Base-by-base conservation (phyloP, 1,140 invertebrate species). In the Anoplophora glabripennis region DNA sequence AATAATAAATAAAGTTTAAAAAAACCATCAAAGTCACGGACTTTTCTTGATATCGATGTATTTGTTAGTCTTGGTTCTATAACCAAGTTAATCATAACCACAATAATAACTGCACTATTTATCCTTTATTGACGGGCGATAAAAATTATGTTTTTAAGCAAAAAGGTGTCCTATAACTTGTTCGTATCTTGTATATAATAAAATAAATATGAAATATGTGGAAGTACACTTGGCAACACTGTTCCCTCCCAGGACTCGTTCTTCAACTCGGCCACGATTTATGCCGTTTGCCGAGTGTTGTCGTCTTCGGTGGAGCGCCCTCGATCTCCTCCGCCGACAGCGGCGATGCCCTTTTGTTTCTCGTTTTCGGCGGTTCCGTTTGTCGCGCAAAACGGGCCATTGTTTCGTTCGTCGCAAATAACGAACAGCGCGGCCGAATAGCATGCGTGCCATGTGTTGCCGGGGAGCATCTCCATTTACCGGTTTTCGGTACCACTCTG, bases 381-480 rank as follows among this genome's bases (percentile, higher is more conserved):
- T 48, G 46, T 48, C 9, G 28, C 46, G 34, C 34, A 34, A 48
- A 48, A 48, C 46, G 34, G 15, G 12, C 46, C 46, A 48, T 48
- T 48, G 46, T 48, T 48, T 48, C 46, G 21, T 48, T 48, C 4
- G 21, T n/a, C 46, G 12, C 46, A 33, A 48, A 48, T 48, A 12
- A 48, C 34, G 34, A 48, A 21, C 21, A 48, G 34, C 14, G 21
- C 10, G 12, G 46, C 18, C 12, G 46, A 36, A 36, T 33, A 14
- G 34, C 18, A 11, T 33, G n/a, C 21, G 17, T 12, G 21, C 46
- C 21, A 48, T 21, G 46, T 48, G 46, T 48, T 36, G 28, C 21
- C 34, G 34, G 34, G 34, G 21, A 48, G 46, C 15, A 36, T 48
- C 46, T 48, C 46, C 46, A 48, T 48, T 48, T 48, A 48, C 46